Evolutionary conservation across 1,140 invertebrate genomes (phyloP), one percentile per base, ranked within the genome.

Genomic region (Drosophila ficusphila): DNA sequence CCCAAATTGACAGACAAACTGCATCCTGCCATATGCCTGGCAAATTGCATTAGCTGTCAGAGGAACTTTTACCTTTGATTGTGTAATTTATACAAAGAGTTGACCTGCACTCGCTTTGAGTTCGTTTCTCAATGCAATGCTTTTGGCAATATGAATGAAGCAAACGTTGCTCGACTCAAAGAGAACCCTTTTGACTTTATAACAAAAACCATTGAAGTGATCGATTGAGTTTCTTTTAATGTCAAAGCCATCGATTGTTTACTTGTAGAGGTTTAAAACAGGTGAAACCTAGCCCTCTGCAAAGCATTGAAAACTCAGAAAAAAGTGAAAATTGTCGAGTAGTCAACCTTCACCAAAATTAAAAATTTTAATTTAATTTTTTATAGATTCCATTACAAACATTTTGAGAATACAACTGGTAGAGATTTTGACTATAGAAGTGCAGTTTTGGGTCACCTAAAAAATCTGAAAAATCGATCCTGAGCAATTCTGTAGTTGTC

Each of bases 11-110:
- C 70, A 36, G 60, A 38, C 61, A 68, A 68, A 67, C 64, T 61
- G 36, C 36, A 61, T 12, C 36, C 19, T 8, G 12, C 25, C 33
- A 16, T 60, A 56, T 58, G 47, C 38, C 51, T 41, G 46, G 72
- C 72, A 81, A 81, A 86, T 85, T 86, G 76, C 76, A 86, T 86
- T 86, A 81, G 67, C 76, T 76, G 67, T 72, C 57, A 58, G 39
- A 41, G 53, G 8, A 44, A 64, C 60, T 64, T 41, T 42, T 48
- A 36, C 41, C 62, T 65, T 62, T 49, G 41, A 29, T 57, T 39
- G 25, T 79, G 61, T 72, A 76, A 75, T 86, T 86, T 79, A 86
- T 86, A 83, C 65, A 83, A 48, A 60, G 53, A 62, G 57, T 36
- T 38, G 44, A 49, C 62, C 34, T 38, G 34, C 27, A 42, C 34